Base-by-base conservation (phyloP, 2,113 vertebrate genomes). In the Chaetops frenatus region DNA sequence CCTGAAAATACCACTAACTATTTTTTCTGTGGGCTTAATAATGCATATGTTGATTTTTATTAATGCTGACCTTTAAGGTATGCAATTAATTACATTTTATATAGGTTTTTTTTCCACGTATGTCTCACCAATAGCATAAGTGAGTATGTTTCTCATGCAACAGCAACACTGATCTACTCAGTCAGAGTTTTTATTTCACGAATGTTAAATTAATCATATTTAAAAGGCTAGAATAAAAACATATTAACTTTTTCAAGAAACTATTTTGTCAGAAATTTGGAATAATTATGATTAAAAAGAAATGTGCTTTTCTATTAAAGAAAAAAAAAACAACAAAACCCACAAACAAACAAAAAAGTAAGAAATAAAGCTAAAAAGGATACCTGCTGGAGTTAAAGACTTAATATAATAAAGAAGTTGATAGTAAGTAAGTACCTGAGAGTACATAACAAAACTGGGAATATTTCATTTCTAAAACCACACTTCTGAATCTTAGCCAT, bases 1-100 rank as follows among this genome's bases (percentile, higher is more conserved):
- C 15, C 35, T 31, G 21, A 61, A 97, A 94, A 17, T 42, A 94
- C 61, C 60, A 54, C 29, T 81, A 92, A 95, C 86, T 80, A 72
- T 94, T 95, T 95, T 95, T 20, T 94, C 57, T 54, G 25, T 86
- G 54, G 35, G 7, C 9, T 93, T 88, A 94, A 82, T 94, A 97
- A 95, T 81, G 24, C 56, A 44, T 44, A 40, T 65, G 28, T 95
- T 94, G 40, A 65, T 95, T 95, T 97, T 97, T 95, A 93, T 90
- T 91, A 92, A 94, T 79, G 19, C 18, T 96, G 86, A 92, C 56
- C 25, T 97, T 96, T 96, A 86, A 54, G 81, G 22, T 67, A 57
- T 64, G 38, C 17, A 85, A 92, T 91, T 95, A 71, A 92, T 96
- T 86, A 78, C 24, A 17, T 71, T 96, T 90, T 78, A 40, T 35